Conservation (phyloP, 2,888 invertebrate species). For the Leptogaster cylindrica region DNA sequence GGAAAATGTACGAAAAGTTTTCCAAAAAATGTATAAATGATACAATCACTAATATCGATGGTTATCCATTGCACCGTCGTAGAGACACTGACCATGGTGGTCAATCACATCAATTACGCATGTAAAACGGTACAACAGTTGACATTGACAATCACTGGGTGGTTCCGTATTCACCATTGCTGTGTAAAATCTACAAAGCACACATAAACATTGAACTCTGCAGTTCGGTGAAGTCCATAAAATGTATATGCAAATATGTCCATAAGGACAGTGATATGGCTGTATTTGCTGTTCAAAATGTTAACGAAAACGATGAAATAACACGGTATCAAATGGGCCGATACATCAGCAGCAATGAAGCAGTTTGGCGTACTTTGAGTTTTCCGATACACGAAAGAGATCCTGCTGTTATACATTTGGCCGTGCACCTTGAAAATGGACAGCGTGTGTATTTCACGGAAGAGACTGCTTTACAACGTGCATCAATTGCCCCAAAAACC, state of each 20-base stretch:
- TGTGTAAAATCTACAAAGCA: too few species aligned
- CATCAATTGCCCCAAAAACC: too few species aligned
- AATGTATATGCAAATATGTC: slow-evolving; percentile 47
- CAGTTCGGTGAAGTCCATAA: too few species aligned
- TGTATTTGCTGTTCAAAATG: slow-evolving; percentile 43
- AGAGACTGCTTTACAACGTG: too few species aligned
- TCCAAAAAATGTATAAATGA: slow-evolving; percentile 36
- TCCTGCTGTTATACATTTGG: too few species aligned
- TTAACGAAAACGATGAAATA: slow-evolving; percentile 42
- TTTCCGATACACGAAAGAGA: too few species aligned
- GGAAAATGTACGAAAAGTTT: slow-evolving; percentile 54
- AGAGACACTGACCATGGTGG: not conserved
- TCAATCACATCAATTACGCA: not conserved
- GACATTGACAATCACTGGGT: not conserved
- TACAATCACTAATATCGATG: slow-evolving; percentile 24
- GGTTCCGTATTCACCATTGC: too few species aligned
- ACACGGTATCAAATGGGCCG: slow-evolving; percentile 46
- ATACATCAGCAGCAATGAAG: slow-evolving; percentile 50
- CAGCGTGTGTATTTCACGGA: too few species aligned
- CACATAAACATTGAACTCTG: too few species aligned
- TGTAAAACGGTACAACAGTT: not conserved
- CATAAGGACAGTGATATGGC: slow-evolving; percentile 46
- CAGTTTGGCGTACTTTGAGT: slow-evolving; percentile 42
- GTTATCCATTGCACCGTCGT: slow-evolving; percentile 45
- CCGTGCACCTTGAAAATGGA: too few species aligned